Evolutionary conservation across 2,113 vertebrate genomes (phyloP), one percentile per base, ranked within the genome.

Genomic region (Alexandromys fortis): DNA sequence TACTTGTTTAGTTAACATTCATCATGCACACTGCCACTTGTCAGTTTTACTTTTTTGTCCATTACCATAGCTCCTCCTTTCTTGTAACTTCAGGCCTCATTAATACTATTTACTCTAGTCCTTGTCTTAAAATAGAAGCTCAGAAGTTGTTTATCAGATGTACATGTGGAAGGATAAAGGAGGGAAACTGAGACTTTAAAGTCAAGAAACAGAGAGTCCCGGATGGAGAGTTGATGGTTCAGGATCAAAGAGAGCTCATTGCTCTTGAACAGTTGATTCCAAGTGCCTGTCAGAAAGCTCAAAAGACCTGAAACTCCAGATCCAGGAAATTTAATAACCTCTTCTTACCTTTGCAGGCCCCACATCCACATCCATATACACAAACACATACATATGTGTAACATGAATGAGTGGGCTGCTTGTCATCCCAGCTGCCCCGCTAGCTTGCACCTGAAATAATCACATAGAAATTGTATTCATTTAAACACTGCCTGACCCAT

Each of bases 1-100:
- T 70, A 76, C 70, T 86, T 45, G 55, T 87, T 95, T 94, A n/a
- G 42, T 95, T 28, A 77, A 17, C 21, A 90, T 47, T 92, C 14
- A 70, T 88, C 11, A 70, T 16, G 7, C 10, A 12, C 42, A 85
- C 30, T 73, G 6, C 35, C 1, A 42, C 85, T 77, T 90, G 63
- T 92, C 58, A 11, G 61, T 88, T 92, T 75, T 88, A 28, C 1
- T 0, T 75, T 95, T 55, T 30, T 79, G 52, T 42, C 17, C 91
- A 24, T 92, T 86, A 17, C 33, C 38, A 61, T 47, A 68, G 7
- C 70, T 89, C 79, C 45, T 86, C 79, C 45, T 86, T 89, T 26
- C 65, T 33, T 30, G 11, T 63, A 73, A 61, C 14, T 7, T 55
- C 35, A 85, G 0, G 35, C 12, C 21, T 85, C 70, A 68, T 65